Conservation (phyloP, 2,113 vertebrate genomes). For the Sarotherodon lohbergeri region DNA sequence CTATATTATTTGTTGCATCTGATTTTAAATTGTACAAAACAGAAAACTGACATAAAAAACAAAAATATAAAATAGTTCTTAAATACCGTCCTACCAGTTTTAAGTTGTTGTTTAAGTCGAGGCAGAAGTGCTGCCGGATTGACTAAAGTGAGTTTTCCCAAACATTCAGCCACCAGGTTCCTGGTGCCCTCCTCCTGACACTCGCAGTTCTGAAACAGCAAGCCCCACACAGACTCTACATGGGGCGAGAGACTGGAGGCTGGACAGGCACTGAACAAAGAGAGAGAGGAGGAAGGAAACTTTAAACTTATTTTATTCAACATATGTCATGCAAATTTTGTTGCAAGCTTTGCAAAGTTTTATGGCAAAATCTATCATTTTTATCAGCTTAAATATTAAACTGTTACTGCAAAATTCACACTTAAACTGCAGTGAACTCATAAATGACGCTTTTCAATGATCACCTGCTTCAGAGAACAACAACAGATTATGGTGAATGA, state of each 20-base stretch:
- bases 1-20: background rate
- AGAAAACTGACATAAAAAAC: background rate
- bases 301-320: background rate
- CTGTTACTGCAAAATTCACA: background rate
- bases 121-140: constrained; percentile 81
- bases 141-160: constrained; percentile 84
- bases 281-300: background rate
- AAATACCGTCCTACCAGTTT: constrained; percentile 70
- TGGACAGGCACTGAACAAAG: constrained; percentile 64
- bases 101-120: constrained; percentile 82
- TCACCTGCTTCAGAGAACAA: background rate
- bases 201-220: constrained; percentile 86
- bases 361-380: accelerated
- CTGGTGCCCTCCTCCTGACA: constrained; percentile 86
- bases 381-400: background rate
- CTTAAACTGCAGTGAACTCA: background rate
- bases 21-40: background rate
- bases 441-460: background rate
- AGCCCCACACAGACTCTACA: constrained; percentile 85
- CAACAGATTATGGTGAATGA: background rate
- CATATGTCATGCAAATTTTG: accelerated
- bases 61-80: accelerated
- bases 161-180: constrained; percentile 87
- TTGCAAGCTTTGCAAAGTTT: background rate
- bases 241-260: constrained; percentile 77